These are phyloP conservation scores for Saccopteryx leptura DNA, from an alignment of 2,113 vertebrate species.

Conservation along the genomic window DNA sequence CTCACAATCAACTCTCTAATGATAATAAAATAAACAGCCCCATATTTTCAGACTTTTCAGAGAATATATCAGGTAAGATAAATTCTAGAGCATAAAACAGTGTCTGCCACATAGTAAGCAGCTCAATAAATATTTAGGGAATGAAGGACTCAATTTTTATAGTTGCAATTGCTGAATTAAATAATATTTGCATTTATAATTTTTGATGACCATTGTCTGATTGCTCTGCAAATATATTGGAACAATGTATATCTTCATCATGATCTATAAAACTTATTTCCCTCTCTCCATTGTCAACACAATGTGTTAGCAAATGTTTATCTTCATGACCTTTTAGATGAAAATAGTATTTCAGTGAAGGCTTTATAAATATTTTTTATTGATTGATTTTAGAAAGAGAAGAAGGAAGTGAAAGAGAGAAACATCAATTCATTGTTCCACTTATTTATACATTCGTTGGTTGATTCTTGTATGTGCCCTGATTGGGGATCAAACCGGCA, in stretches of 20 bases:
- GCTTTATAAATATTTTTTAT: no score
- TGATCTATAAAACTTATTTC: background rate
- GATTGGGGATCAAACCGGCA: no score
- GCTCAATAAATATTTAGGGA: background rate
- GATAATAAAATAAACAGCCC: background rate
- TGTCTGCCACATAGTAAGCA: background rate
- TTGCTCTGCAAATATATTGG: background rate
- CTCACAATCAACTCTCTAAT: background rate
- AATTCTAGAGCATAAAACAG: background rate
- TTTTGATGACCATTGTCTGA: slow-evolving; percentile 36
- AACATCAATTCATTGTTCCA: no score
- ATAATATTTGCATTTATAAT: slow-evolving; percentile 7
- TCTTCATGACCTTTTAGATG: background rate
- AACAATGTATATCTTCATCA: slow-evolving; percentile 34
- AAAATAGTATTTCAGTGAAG: background rate
- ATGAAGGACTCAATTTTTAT: slow-evolving; percentile 7
- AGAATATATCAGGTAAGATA: background rate
- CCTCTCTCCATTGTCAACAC: background rate
- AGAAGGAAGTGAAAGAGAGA: no score
- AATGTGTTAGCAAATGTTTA: background rate
- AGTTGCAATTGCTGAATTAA: background rate
- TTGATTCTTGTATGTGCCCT: no score
- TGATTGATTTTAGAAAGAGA: no score
- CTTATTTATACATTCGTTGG: no score
- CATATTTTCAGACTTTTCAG: background rate